These are phyloP conservation scores for Leiothrix lutea DNA, from an alignment of 2,113 vertebrate genomes.

Conservation along the genomic window DNA sequence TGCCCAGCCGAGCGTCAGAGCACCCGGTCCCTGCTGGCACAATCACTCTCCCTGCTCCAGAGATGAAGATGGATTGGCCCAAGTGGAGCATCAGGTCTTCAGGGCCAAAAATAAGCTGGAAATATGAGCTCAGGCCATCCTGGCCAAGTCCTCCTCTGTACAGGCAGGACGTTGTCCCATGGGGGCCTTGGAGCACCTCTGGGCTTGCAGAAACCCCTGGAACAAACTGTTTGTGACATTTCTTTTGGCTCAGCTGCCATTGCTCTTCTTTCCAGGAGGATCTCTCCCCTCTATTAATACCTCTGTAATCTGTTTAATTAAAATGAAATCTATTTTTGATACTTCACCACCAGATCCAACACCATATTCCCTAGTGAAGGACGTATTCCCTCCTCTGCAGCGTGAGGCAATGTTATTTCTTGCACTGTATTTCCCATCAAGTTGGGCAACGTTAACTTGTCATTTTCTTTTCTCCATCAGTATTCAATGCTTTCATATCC, in stretches of 20 bases:
- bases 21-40: neutral
- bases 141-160: neutral
- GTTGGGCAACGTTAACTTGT: neutral
- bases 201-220: neutral
- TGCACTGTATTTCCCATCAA: neutral
- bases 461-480: neutral
- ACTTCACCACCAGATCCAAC: neutral
- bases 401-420: neutral
- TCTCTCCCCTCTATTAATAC: neutral
- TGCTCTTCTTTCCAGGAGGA: neutral
- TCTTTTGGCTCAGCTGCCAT: neutral
- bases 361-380: neutral
- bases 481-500: constrained; percentile 7
- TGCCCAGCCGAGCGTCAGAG: neutral
- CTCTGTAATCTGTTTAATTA: constrained; percentile 24
- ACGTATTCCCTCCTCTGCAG: neutral
- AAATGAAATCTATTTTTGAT: constrained; percentile 51
- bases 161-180: accelerated
- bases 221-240: neutral
- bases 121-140: neutral
- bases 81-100: neutral
- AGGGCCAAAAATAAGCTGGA: neutral
- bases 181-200: neutral
- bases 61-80: constrained; percentile 22
- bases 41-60: neutral